Percentiles rank a stretch among this genome's conserved stretches.
Conservation (phyloP, 2,888 invertebrate genomes). For the Aporophyla lueneburgensis region DNA sequence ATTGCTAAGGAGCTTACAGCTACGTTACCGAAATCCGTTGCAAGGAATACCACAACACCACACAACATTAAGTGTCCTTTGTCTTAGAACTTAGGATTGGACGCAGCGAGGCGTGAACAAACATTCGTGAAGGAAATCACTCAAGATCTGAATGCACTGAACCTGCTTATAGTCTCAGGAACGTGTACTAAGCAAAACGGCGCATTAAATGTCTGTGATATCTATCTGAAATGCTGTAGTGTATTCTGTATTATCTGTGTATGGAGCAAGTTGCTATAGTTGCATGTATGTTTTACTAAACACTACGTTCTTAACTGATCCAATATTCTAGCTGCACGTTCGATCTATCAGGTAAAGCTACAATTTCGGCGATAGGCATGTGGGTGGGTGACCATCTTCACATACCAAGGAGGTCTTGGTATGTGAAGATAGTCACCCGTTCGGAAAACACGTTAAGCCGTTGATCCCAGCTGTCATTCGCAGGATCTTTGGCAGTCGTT, state of each 20-base stretch:
- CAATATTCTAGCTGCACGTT: too few species aligned
- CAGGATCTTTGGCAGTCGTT: too few species aligned
- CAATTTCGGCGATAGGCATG: too few species aligned
- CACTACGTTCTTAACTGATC: background rate
- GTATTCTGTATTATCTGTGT: background rate
- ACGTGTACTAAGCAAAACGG: background rate
- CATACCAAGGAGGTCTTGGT: too few species aligned
- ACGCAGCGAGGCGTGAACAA: conserved; percentile 44
- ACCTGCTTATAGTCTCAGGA: conserved; percentile 6
- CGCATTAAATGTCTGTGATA: background rate
- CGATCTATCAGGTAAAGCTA: too few species aligned
- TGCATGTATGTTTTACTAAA: background rate
- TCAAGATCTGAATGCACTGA: background rate
- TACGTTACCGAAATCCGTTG: conserved; percentile 7
- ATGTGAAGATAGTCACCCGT: too few species aligned
- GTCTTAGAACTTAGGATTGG: conserved; percentile 25
- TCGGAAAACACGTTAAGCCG: too few species aligned
- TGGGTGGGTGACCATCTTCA: too few species aligned
- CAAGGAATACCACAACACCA: conserved; percentile 11
- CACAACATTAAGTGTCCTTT: conserved; percentile 24
- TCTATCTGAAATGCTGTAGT: background rate
- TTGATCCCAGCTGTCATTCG: too few species aligned
- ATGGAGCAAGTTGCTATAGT: background rate
- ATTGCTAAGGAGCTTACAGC: conserved; percentile 11
- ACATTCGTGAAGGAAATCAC: conserved; percentile 33